Evolutionary conservation across 2,113 vertebrate genomes (phyloP), one percentile per base, ranked within the genome.

Genomic region (Phaethon lepturus): DNA sequence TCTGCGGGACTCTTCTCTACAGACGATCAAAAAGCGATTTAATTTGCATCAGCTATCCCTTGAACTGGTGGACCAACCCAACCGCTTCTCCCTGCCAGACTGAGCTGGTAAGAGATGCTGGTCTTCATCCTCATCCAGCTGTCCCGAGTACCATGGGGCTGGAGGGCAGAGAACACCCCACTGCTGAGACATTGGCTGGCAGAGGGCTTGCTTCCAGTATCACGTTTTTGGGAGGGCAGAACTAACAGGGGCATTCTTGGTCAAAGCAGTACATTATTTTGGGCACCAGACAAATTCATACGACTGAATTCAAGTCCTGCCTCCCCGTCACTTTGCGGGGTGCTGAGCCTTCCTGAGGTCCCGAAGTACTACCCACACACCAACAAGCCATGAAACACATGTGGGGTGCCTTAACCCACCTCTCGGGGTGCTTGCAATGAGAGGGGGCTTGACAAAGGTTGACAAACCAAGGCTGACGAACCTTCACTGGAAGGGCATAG

Each of bases 241-340:
- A 59, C 0, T 0, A 69, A 50, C 1, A 0, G 14, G 31, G n/a
- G 4, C 4, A 11, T 5, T 68, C 63, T 31, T 15, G 63, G n/a
- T 23, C 53, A 47, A n/a, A 64, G 64, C 25, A 11, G 31, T 1
- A 25, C 1, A 1, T 26, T 6, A 10, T 4, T 74, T 8, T 3
- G 29, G 40, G 47, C 19, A 78, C 11, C 22, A 73, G 31, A 40
- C 8, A 42, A 23, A 42, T 1, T n/a, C n/a, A n/a, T n/a, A 47
- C 3, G 53, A n/a, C 44, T 38, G 63, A 73, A 53, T 23, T n/a
- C 24, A 24, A 45, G n/a, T 17, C 26, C 12, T 11, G 73, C 33
- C 53, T 64, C 64, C 42, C 29, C 42, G 17, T 0, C 2, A 18
- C 29, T 49, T 59, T 1, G 0, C 10, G 33, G 52, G 40, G 22